Evolutionary conservation across 1,140 invertebrate genomes (phyloP), one percentile per base, ranked within the genome.

Genomic region (Oreohelix idahoensis): DNA sequence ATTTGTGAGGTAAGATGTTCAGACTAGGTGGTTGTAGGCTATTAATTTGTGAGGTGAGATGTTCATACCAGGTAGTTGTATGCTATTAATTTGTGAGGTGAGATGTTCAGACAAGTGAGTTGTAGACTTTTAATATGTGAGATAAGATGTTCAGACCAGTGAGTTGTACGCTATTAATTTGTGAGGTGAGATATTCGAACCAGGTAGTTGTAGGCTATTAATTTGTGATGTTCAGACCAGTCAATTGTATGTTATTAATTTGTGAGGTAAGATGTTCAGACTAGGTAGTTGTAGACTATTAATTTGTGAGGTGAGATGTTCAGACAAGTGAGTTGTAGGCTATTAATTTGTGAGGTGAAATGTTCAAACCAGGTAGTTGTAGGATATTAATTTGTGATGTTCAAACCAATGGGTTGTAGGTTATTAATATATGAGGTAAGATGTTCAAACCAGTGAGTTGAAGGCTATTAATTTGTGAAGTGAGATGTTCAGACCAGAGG

Each of bases 371-470:
- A 32, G 23, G 23, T 5, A n/a, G 42, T 45, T 45, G 42, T 45
- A 45, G 42, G 42, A 5, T 45, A 45, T 8, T 8, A 45, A 8
- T 45, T 66, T 10, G 32, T 66, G 32, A 66, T n/a, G 58, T 8
- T 32, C 23, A 10, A 26, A 8, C 23, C 8, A n/a, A 32, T 10
- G 5, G 8, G n/a, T 15, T 71, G n/a, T n/a, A n/a, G n/a, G n/a
- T n/a, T n/a, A n/a, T n/a, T n/a, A n/a, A n/a, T n/a, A n/a, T 97
- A 96, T 91, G 89, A 94, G 91, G 95, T 96, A 85, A 89, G 81
- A 79, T 58, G 53, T 4, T 8, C n/a, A n/a, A 17, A 11, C 4
- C 8, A 58, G 53, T 5, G 42, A 45, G 53, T 58, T 58, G 53
- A 11, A 35, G n/a, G 17, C 5, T 45, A 29, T 26, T n/a, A n/a